phyloP scores from a whole-genome alignment of 2,113 vertebrate genomes.

The Centropus unirufus region DNA sequence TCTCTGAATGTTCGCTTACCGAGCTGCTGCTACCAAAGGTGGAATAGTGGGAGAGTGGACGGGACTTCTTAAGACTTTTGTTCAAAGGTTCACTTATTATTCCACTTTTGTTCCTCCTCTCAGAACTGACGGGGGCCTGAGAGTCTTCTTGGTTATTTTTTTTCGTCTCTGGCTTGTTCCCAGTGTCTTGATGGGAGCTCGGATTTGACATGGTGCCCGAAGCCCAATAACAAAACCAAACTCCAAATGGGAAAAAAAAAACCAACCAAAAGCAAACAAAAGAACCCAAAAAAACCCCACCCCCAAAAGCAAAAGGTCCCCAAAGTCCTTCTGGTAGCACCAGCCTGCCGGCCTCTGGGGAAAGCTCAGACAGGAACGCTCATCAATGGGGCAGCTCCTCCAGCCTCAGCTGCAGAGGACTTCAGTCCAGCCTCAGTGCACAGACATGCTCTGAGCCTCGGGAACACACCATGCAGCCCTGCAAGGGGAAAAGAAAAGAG shows the following conservation, averaged over 20 bases:
- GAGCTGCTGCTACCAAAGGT: constrained; percentile 87
- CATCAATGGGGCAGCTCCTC: constrained; percentile 7
- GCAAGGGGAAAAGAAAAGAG: constrained; percentile 58
- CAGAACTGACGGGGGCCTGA: constrained; percentile 79
- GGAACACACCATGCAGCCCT: constrained; percentile 53
- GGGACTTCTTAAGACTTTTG: constrained; percentile 96
- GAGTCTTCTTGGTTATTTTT: constrained; percentile 82
- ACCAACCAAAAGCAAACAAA: background rate
- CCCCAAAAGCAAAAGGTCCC: background rate
- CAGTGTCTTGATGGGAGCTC: constrained; percentile 84
- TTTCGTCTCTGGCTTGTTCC: constrained; percentile 86
- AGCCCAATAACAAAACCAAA: background rate
- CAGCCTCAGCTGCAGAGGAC: background rate
- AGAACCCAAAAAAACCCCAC: background rate
- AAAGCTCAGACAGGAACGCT: background rate
- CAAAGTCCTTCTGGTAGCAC: constrained; percentile 31
- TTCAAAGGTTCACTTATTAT: constrained; percentile 98
- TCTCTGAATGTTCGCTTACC: constrained; percentile 88
- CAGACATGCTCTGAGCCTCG: constrained; percentile 48
- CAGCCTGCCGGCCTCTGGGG: background rate
- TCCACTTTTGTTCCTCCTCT: constrained; percentile 94
- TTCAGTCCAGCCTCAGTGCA: constrained; percentile 56
- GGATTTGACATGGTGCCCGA: constrained; percentile 88
- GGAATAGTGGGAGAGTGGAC: constrained; percentile 93
- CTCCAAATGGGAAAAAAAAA: background rate